Conservation (phyloP, 2,888 invertebrate species). For the Brachyptera putata region DNA sequence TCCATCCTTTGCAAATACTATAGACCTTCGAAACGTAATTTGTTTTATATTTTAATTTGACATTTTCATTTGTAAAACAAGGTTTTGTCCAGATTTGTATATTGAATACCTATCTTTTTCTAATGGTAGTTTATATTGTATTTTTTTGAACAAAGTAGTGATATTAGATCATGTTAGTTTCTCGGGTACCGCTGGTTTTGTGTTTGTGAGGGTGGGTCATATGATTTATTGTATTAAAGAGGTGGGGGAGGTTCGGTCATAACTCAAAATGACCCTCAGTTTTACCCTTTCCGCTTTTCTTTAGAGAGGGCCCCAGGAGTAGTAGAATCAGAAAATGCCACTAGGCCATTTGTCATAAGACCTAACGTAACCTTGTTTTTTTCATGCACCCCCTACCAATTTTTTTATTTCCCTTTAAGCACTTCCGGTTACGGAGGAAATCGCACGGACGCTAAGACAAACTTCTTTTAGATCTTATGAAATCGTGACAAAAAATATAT, state of each 20-base stretch:
- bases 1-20: not conserved
- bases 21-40: not conserved
- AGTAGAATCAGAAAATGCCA: conserved; percentile 22
- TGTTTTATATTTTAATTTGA: too few relatives aligned
- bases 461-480: conserved; percentile 16
- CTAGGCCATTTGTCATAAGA: conserved; percentile 20
- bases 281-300: conserved; percentile 18
- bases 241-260: conserved; percentile 22
- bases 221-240: conserved; percentile 19
- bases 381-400: conserved; percentile 8
- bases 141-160: not conserved
- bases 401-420: conserved; percentile 21
- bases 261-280: conserved; percentile 23
- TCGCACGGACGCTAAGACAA: conserved; percentile 17
- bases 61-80: too few relatives aligned
- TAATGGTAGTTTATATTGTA: not conserved
- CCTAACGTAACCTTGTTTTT: conserved; percentile 22
- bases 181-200: conserved; percentile 8
- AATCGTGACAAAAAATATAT: not conserved
- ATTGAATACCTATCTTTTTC: too few relatives aligned
- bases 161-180: not conserved
- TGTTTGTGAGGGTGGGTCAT: conserved; percentile 13
- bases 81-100: too few relatives aligned
- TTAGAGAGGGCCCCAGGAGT: conserved; percentile 19
- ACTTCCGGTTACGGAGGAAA: conserved; percentile 20